Base-by-base conservation (phyloP, 2,888 invertebrate genomes). In the Craniophora ligustri region DNA sequence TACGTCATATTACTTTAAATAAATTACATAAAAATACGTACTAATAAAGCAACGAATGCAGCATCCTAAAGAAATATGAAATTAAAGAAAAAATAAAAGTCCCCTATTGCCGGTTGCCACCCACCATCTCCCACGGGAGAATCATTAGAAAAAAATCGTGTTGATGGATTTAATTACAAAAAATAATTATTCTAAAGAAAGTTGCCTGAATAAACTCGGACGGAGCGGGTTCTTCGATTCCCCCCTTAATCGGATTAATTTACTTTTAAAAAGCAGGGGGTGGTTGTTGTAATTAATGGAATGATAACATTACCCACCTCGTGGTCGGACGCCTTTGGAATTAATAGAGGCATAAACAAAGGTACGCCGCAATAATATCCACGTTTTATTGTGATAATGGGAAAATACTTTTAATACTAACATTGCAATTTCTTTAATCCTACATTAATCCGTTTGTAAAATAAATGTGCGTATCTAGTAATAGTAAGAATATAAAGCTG, bases 111-210 rank as follows among this genome's bases (percentile, higher is more conserved):
- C 68, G 47, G 67, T 71, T 69, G 63, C 72, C 75, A 78, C 68
- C 78, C 82, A 57, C 78, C 72, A 49, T 58, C 81, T 88, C 91
- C 89, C 91, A 64, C 78, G 91, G 90, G 92, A 88, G 89, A 90
- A 92, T 92, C 92, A 92, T 92, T 93, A 93, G 87, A 91, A 93
- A 92, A 92, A 93, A 93, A 92, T 93, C 92, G 92, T 92, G 92
- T 93, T 93, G 92, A 93, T 92, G 93, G 93, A 93, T 93, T 93
- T 93, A 93, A 93, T 93, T 93, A 92, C 92, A 92, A 93, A 92
- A 92, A 92, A 93, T 93, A 92, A 93, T 93, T 92, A 93, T 92
- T 91, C 89, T 81, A 88, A 91, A 92, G 92, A 92, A 92, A 92
- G 87, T 92, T 92, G 86, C 79, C 88, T 89, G 91, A 92, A 92